Conservation (phyloP, 2,888 invertebrate species). For the Apamea monoglypha region DNA sequence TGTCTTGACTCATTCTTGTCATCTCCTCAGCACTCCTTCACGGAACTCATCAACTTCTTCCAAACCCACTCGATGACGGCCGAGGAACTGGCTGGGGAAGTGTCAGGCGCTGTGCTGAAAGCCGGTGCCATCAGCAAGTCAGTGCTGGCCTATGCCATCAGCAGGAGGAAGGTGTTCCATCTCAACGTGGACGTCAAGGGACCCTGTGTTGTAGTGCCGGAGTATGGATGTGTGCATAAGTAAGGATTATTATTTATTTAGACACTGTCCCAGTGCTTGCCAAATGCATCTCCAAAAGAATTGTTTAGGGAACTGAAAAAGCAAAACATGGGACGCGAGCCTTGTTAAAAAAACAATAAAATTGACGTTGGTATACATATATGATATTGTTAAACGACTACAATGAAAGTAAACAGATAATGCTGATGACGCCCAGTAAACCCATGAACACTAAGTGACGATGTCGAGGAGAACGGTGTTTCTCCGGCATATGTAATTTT, state of each 20-base stretch:
- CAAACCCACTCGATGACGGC: conserved; percentile 89
- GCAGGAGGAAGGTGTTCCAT: conserved; percentile 90
- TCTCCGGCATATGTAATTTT: neutral
- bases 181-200: conserved; percentile 94
- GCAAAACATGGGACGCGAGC: too few species aligned
- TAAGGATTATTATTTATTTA: conserved; percentile 71
- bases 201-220: conserved; percentile 94
- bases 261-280: neutral
- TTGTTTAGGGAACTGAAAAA: neutral
- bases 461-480: neutral
- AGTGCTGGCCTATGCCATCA: conserved; percentile 88
- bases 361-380: too few species aligned
- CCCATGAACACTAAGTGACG: neutral
- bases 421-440: neutral
- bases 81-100: conserved; percentile 81
- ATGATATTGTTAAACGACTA: too few species aligned
- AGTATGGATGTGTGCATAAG: conserved; percentile 93
- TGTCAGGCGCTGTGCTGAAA: conserved; percentile 74
- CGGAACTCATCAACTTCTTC: conserved; percentile 93
- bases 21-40: conserved; percentile 91
- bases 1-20: neutral
- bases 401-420: too few species aligned
- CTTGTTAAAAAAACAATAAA: neutral
- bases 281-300: neutral
- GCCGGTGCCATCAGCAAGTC: conserved; percentile 82